Evolutionary conservation across 2,888 invertebrate species (phyloP).

Genomic region (Theretra japonica): DNA sequence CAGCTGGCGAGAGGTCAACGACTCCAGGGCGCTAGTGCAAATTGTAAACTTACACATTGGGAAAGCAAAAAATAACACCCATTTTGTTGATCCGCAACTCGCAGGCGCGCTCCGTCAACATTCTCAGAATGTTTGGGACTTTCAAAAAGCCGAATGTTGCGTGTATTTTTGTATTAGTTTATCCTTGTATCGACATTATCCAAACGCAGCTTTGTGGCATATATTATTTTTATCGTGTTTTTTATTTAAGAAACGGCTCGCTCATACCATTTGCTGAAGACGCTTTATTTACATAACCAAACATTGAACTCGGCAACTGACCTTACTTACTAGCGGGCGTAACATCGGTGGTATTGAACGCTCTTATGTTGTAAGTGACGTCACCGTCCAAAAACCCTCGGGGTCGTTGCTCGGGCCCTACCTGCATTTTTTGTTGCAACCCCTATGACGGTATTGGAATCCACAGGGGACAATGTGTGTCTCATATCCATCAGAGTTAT

Average conservation of each 20-base stretch:
- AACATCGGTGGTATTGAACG: constrained; percentile 58
- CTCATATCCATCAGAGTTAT: constrained; percentile 20
- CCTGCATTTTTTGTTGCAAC: constrained; percentile 82
- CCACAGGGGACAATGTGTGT: constrained; percentile 32
- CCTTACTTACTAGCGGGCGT: constrained; percentile 40
- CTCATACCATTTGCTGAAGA: constrained; percentile 5
- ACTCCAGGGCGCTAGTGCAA: constrained; percentile 75
- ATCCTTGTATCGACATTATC: constrained; percentile 51
- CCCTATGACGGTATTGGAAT: constrained; percentile 73
- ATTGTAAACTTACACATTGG: constrained; percentile 78
- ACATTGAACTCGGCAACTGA: constrained; percentile 42
- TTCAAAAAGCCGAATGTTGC: constrained; percentile 63
- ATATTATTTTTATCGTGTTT: constrained; percentile 30
- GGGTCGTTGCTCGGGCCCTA: constrained; percentile 81
- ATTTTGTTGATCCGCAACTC: constrained; percentile 65
- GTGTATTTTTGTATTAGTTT: constrained; percentile 46
- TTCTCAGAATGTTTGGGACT: constrained; percentile 62
- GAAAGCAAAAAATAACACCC: constrained; percentile 73
- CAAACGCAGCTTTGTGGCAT: constrained; percentile 36
- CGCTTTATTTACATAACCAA: constrained; percentile 35
- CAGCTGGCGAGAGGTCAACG: constrained; percentile 81
- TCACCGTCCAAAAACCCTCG: constrained; percentile 68
- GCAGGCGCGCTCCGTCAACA: constrained; percentile 55
- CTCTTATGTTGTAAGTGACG: constrained; percentile 65
- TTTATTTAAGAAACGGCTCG: neutral